These are phyloP conservation scores for Petrocephalus microphthalmus DNA, from an alignment of 2,113 vertebrate genomes.

Conservation along the genomic window DNA sequence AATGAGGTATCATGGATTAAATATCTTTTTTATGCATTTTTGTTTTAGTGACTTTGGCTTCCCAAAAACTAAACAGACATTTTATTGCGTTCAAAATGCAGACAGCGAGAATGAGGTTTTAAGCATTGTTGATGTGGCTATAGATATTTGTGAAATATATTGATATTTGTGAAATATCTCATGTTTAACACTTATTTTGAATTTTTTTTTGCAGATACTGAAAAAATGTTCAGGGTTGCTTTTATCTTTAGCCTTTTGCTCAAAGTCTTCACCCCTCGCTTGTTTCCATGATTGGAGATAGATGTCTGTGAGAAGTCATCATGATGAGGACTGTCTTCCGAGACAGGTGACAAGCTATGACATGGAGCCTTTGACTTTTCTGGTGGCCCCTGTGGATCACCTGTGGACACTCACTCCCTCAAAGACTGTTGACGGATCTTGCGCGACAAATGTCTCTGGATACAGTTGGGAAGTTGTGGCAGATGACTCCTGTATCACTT, in stretches of 20 bases:
- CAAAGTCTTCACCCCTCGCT: neutral
- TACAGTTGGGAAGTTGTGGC: neutral
- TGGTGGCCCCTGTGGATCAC: neutral
- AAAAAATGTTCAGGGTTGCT: neutral
- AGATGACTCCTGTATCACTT: neutral
- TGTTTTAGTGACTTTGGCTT: neutral
- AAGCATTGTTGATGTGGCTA: neutral
- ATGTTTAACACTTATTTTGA: neutral
- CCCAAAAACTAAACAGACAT: neutral
- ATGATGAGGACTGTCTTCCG: neutral
- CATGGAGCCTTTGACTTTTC: neutral
- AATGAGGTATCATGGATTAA: neutral
- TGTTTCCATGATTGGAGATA: neutral
- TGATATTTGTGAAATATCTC: neutral
- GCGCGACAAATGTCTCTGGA: neutral
- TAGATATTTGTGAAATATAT: neutral
- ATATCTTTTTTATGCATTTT: neutral
- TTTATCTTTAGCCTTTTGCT: neutral
- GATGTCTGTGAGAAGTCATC: neutral
- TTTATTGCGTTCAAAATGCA: neutral
- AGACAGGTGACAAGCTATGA: neutral
- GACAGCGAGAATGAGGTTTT: neutral
- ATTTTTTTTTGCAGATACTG: neutral
- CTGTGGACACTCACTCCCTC: neutral
- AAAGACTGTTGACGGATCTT: neutral